Evolutionary conservation across 2,888 invertebrate genomes (phyloP).

Genomic region (Aleiodes leptofemur): DNA sequence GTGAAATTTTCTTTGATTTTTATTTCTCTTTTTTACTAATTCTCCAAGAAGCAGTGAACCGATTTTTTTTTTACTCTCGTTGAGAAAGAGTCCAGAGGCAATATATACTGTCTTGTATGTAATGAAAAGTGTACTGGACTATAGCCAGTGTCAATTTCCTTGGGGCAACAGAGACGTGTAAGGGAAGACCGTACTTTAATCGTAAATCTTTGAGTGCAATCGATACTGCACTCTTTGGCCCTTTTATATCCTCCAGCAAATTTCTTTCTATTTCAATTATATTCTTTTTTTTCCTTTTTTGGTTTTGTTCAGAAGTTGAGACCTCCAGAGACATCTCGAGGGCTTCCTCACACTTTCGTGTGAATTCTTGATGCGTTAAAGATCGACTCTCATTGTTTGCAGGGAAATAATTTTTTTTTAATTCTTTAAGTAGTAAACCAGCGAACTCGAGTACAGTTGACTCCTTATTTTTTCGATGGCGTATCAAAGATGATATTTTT

Average conservation of each 20-base stretch:
- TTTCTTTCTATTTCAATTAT: constrained; percentile 12
- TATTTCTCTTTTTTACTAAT: no score
- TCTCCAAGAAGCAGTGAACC: no score
- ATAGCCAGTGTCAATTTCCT: constrained; percentile 36
- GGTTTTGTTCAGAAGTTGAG: constrained; percentile 22
- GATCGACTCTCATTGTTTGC: not conserved
- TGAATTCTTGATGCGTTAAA: constrained; percentile 23
- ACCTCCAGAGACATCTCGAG: constrained; percentile 9
- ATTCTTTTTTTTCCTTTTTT: constrained; percentile 14
- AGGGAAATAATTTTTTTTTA: not conserved
- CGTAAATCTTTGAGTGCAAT: constrained; percentile 50
- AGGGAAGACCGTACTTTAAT: constrained; percentile 40
- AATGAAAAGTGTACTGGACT: constrained; percentile 33
- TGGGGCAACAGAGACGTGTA: constrained; percentile 31
- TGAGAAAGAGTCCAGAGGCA: no score
- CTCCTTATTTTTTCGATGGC: no score
- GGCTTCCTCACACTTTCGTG: constrained; percentile 3
- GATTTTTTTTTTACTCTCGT: no score
- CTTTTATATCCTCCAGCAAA: constrained; percentile 12
- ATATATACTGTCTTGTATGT: constrained; percentile 20
- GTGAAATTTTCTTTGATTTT: no score
- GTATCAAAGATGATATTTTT: no score
- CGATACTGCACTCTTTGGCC: constrained; percentile 40
- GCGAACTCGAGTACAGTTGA: no score
- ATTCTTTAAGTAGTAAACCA: no score